Percentiles rank a stretch among this genome's conserved stretches.
These are phyloP conservation scores for Notolepis coatsorum DNA, from an alignment of 2,797 vertebrate genomes.

Conservation along the genomic window DNA sequence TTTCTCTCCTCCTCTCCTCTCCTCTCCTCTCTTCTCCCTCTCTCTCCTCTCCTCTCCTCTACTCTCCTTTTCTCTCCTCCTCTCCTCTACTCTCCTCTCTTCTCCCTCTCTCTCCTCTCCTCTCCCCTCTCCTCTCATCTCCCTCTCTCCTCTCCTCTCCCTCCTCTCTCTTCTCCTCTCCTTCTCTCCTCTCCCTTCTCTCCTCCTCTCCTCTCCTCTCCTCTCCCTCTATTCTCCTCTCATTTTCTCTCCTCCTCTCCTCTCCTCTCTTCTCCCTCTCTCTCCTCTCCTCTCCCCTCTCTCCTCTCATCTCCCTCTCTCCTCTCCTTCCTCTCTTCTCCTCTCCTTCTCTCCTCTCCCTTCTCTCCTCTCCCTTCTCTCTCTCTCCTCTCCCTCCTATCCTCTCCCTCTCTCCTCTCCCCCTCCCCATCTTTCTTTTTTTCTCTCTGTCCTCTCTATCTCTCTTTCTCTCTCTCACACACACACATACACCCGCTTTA, in stretches of 20 bases:
- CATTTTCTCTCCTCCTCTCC: background rate
- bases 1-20: background rate
- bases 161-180: background rate
- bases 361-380: background rate
- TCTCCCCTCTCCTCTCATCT: background rate
- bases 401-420: too few relatives aligned
- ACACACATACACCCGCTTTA: too few relatives aligned
- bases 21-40: background rate
- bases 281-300: background rate
- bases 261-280: background rate
- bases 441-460: too few relatives aligned
- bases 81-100: background rate
- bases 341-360: background rate
- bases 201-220: background rate
- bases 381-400: too few relatives aligned
- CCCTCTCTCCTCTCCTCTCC: background rate
- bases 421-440: too few relatives aligned
- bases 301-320: conserved; percentile 3
- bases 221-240: background rate
- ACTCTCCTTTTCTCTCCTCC: background rate
- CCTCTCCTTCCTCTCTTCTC: background rate
- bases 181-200: background rate
- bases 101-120: background rate
- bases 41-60: background rate
- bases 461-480: too few relatives aligned